Base-by-base conservation (phyloP, 2,113 vertebrate species). In the Gobiocypris rarus region DNA sequence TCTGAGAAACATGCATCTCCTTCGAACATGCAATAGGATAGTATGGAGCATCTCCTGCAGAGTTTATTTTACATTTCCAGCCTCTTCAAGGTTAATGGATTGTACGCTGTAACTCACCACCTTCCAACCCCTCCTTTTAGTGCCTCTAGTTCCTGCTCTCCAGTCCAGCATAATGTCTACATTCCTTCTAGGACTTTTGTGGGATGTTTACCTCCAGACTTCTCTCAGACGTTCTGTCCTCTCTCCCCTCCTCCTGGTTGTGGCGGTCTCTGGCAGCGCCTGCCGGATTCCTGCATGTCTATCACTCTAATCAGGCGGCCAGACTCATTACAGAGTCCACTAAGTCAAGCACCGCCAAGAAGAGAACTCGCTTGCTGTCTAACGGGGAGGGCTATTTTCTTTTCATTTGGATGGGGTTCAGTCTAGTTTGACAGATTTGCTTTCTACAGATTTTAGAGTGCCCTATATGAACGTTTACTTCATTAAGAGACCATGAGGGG, bases 401-500 rank as follows among this genome's bases (percentile, higher is more conserved):
- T 92, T 89, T 92, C 65, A 58, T 81, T 85, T 82, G 87, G 82
- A 87, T 34, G 89, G 81, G 84, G 86, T 83, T 26, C 19, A 50
- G 43, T 82, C 61, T 58, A 63, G 15, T 56, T 59, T 76, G 45
- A 65, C 67, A 75, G 73, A 52, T 48, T 75, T 75, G 24, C 71
- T 75, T 75, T 75, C 48, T 50, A 52, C 43, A 71, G 48, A 50
- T n/a, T 85, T 54, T 31, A 86, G 84, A 89, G 88, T 89, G 88
- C 87, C 74, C 70, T 86, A 84, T 52, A 58, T 75, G 11, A 86
- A 91, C 91, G 86, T 88, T 43, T 81, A 83, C 58, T 91, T 70
- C 79, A 88, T 91, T 84, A 45, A 88, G 89, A 82, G 83, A 91
- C 95, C 96, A 93, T 94, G 95, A 96, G 95, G 92, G 95, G 96